phyloP scores from a whole-genome alignment of 37 sponge, comb jelly and placozoan species.

The Ianthella basta region DNA sequence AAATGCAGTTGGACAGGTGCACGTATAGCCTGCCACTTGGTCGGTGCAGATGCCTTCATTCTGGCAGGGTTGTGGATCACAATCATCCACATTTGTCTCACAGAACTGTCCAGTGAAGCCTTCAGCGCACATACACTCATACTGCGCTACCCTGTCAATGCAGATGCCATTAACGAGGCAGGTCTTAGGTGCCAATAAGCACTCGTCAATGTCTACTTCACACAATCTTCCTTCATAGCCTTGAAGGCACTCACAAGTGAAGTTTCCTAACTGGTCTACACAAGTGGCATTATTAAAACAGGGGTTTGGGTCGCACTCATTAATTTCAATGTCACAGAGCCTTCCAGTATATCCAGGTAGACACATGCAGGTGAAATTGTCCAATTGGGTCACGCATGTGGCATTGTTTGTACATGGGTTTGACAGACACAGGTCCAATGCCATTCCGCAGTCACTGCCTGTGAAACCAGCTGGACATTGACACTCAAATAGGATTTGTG shows the following conservation, averaged over 20 bases:
- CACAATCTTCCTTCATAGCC: constrained; percentile 63
- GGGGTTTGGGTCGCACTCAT: constrained; percentile 11
- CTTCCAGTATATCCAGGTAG: constrained; percentile 24
- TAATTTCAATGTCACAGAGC: constrained; percentile 22
- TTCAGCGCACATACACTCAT: background rate
- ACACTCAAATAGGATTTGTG: background rate
- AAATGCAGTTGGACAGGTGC: constrained; percentile 50
- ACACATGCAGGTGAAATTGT: constrained; percentile 28
- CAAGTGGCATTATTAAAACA: constrained; percentile 46
- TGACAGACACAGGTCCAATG: constrained; percentile 31
- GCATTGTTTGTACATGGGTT: constrained; percentile 37
- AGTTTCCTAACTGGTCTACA: background rate
- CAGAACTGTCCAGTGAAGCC: constrained; percentile 28
- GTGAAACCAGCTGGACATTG: constrained; percentile 20
- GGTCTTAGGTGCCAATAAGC: constrained; percentile 16
- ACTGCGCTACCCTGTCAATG: background rate
- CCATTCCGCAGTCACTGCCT: background rate
- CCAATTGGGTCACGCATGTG: background rate
- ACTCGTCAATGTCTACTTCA: constrained; percentile 59
- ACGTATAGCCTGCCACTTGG: constrained; percentile 17
- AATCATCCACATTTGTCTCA: constrained; percentile 40
- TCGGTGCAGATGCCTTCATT: constrained; percentile 27
- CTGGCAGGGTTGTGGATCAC: constrained; percentile 1
- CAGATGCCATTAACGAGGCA: constrained; percentile 4
- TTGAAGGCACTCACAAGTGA: constrained; percentile 47